Evolutionary conservation across 1,140 invertebrate species (phyloP).

Genomic region (Zaprionus lachaisei): DNA sequence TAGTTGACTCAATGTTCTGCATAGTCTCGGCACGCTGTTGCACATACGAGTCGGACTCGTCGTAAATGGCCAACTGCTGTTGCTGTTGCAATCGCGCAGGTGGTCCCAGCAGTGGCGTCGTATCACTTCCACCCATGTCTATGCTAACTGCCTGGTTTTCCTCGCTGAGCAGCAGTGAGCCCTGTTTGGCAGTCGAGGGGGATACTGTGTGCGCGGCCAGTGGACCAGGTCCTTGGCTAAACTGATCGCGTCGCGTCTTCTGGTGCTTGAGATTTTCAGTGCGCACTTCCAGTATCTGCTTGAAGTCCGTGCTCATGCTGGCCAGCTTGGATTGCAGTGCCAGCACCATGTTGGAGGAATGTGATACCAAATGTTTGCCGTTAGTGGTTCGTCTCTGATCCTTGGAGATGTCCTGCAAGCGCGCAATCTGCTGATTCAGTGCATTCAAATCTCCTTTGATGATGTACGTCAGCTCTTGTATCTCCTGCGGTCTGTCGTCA

Average conservation of each 20-base stretch:
- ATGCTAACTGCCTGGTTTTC: constrained; percentile 92
- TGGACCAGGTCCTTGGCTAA: constrained; percentile 89
- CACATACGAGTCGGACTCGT: constrained; percentile 95
- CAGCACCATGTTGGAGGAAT: constrained; percentile 98
- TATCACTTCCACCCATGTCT: constrained; percentile 87
- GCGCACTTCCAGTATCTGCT: constrained; percentile 95
- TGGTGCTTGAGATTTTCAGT: constrained; percentile 98
- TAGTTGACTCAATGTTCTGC: constrained; percentile 99
- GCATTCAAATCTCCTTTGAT: constrained; percentile 98
- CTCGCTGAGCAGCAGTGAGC: constrained; percentile 85
- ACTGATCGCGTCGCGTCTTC: constrained; percentile 96
- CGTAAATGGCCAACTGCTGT: constrained; percentile 90
- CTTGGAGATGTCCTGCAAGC: constrained; percentile 91
- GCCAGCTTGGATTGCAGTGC: constrained; percentile 97
- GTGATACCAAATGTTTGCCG: constrained; percentile 94
- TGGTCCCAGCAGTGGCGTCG: constrained; percentile 60
- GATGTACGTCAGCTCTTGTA: constrained; percentile 98
- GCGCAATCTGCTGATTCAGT: constrained; percentile 98
- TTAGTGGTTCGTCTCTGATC: constrained; percentile 87
- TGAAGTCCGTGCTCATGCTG: constrained; percentile 98
- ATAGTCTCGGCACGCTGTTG: constrained; percentile 97
- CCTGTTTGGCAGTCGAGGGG: constrained; percentile 88
- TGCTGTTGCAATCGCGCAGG: constrained; percentile 78
- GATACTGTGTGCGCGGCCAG: constrained; percentile 88
- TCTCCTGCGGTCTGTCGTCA: constrained; percentile 97